Evolutionary conservation across 64 coral and sea anemone species (phyloP).

Genomic region (Astreopora myriophthalma): DNA sequence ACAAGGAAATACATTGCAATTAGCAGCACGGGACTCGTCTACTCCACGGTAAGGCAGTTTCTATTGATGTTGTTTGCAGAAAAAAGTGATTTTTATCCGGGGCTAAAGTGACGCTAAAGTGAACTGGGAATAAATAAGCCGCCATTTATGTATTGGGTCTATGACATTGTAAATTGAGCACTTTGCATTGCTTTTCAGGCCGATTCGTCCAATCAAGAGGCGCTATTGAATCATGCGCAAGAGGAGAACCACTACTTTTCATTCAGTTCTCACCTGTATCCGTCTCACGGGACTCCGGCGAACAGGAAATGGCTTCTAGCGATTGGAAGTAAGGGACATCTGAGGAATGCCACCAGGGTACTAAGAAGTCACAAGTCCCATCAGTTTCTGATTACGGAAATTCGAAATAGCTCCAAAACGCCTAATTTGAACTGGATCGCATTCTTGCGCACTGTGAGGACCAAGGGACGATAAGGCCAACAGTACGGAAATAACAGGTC

Average conservation of each 20-base stretch:
- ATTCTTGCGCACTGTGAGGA: background rate
- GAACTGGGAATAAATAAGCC: no score
- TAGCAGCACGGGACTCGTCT: background rate
- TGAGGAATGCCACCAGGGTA: slow-evolving; percentile 24
- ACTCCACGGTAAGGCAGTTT: slow-evolving; percentile 19
- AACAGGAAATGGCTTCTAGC: slow-evolving; percentile 13
- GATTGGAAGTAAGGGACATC: slow-evolving; percentile 15
- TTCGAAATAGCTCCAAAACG: background rate
- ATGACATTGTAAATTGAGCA: no score
- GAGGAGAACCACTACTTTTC: slow-evolving; percentile 28
- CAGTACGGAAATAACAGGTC: no score
- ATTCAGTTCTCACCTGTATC: slow-evolving; percentile 18
- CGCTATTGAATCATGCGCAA: background rate
- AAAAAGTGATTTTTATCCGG: background rate
- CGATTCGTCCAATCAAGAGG: slow-evolving; percentile 8
- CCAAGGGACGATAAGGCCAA: background rate
- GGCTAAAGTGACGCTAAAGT: no score
- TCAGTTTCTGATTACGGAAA: slow-evolving; percentile 12
- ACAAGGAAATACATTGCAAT: slow-evolving; percentile 43
- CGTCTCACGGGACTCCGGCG: background rate
- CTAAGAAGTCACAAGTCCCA: background rate
- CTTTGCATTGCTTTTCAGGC: background rate
- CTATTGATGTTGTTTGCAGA: background rate
- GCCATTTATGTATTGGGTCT: no score
- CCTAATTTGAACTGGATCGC: background rate